Base-by-base conservation (phyloP, 2,888 invertebrate genomes). In the Hydrotaea cyrtoneurina region DNA sequence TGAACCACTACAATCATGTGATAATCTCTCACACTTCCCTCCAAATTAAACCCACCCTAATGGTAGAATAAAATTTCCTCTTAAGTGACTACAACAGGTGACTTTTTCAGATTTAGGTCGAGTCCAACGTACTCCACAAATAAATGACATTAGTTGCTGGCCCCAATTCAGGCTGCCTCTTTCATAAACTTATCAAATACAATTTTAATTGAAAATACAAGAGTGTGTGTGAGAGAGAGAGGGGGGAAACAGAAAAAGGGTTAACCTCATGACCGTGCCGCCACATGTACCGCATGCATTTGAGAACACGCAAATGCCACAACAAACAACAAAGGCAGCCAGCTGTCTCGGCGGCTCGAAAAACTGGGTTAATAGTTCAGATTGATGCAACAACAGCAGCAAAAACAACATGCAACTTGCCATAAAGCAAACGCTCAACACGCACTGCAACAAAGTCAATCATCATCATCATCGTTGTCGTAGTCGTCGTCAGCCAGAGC, bases 311-410 rank as follows among this genome's bases (percentile, higher is more conserved):
- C 79, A 82, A 82, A 79, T 77, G 17, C 39, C 31, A 21, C 46
- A 75, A n/a, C n/a, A 62, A 79, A 26, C 74, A 8, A 69, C 23
- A 43, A 39, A 21, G 15, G 39, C 46, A 23, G 7, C 19, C 72
- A 57, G 43, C 73, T 11, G 10, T 8, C 15, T 21, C 55, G 21
- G 55, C 73, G 3, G n/a, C 15, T 31, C 23, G 0, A 62, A 75
- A 83, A 82, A 80, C 74, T 85, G 80, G 82, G 85, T 85, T 85
- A 83, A 83, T 85, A 82, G 83, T 85, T 83, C 82, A 82, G 82
- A 85, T 82, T 79, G 79, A 80, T 79, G 79, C 77, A 69, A 64
- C 4, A 11, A 13, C 3, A 21, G 31, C 50, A 77, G 75, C 80
- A 72, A 23, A 50, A 57, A 77, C 59, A 69, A 39, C n/a, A 82